Evolutionary conservation across 2,888 invertebrate genomes (phyloP).

Genomic region (Ecliptopera silaceata): DNA sequence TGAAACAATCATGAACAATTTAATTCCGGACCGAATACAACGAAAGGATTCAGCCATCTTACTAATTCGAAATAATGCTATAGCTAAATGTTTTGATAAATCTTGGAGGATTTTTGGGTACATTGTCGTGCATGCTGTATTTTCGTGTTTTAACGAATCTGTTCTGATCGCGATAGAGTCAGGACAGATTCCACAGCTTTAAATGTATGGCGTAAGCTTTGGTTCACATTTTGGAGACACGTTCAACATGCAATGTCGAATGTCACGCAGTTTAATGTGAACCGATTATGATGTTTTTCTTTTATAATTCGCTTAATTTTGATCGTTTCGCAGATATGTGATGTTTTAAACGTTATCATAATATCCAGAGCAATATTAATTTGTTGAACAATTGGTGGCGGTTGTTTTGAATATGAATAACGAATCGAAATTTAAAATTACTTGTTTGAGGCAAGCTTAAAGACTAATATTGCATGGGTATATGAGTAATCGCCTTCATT

Average conservation of each 20-base stretch:
- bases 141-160: conserved; percentile 67
- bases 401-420: conserved; percentile 55
- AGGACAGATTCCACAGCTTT: conserved; percentile 67
- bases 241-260: conserved; percentile 38
- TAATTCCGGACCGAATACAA: conserved; percentile 28
- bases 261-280: conserved; percentile 57
- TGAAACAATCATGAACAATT: conserved; percentile 17
- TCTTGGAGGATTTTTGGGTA: conserved; percentile 72
- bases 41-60: conserved; percentile 31
- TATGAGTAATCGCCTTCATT: conserved; percentile 50
- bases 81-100: conserved; percentile 37
- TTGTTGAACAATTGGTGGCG: conserved; percentile 68
- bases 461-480: conserved; percentile 81
- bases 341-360: conserved; percentile 58
- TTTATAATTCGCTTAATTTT: conserved; percentile 61
- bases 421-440: conserved; percentile 43
- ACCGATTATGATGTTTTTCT: conserved; percentile 52
- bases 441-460: conserved; percentile 57
- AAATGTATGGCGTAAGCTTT: conserved; percentile 73
- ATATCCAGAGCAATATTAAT: conserved; percentile 79
- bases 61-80: conserved; percentile 39
- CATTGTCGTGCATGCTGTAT: conserved; percentile 77
- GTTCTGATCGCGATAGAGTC: conserved; percentile 51
- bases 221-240: conserved; percentile 63
- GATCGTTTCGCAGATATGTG: conserved; percentile 70